Base-by-base conservation (phyloP, 2,888 invertebrate genomes). In the Drosophila putrida region DNA sequence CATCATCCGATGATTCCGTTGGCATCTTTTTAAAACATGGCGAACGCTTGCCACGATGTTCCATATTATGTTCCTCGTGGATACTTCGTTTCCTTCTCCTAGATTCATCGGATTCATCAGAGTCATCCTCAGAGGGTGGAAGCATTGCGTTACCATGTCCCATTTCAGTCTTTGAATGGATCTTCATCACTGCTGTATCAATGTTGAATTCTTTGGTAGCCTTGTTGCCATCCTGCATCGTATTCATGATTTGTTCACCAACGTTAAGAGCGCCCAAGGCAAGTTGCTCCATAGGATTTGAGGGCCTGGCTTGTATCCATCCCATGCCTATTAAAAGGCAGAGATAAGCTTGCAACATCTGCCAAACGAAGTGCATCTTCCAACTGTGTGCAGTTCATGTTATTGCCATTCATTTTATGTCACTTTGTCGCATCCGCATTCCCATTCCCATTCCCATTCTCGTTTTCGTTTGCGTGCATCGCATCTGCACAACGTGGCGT, bases 101-200 rank as follows among this genome's bases (percentile, higher is more conserved):
- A 20, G 3, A 20, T 20, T 90, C 87, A 10, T 87, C 75, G 6
- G 83, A 81, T 9, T 86, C 87, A 6, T 59, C 58, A 4, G 85
- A 84, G 6, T 82, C 86, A 6, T 51, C 61, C 0, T 4, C 35
- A 0, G 35, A 25, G 3, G 36, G 64, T 4, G 35, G 53, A 1
- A 78, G 67, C 49, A 90, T 80, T 5, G 88, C 89, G 8, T 90
- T 73, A 6, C 90, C 90, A 5, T 71, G 72, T 4, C 87, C 91
- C 5, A 71, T 6, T 0, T 61, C 54, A 0, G 76, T 67, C 33
- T 80, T 76, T 2, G 79, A 88, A 4, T 47, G 78, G 35, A 66
- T 53, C 11, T 61, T 58, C 27, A 75, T 49, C 27, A 82, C 65
- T 0, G 81, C 78, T 8, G 65, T 58, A 8, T 88, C 78, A 9